Percentiles rank a stretch among this genome's conserved stretches.
Evolutionary conservation across 2,888 invertebrate species (phyloP).

Genomic region (Agonopterix subpropinquella): DNA sequence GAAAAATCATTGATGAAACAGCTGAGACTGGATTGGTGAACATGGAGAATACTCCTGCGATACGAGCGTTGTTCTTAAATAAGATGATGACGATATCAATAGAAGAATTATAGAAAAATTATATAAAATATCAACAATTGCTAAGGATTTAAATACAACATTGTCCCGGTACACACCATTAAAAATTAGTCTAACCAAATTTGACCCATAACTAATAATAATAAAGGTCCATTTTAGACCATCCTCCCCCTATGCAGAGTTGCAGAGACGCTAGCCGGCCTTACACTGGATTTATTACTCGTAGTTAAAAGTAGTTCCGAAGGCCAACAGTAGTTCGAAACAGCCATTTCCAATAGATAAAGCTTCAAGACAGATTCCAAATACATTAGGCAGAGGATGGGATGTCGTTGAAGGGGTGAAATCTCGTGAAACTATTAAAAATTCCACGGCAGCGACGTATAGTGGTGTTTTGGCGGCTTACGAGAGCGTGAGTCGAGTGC

Average conservation of each 20-base stretch:
- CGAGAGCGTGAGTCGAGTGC: constrained; percentile 39
- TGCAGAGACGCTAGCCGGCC: constrained; percentile 48
- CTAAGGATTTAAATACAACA: too few species aligned
- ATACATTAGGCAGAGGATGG: constrained; percentile 63
- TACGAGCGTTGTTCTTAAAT: too few species aligned
- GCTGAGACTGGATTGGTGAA: too few species aligned
- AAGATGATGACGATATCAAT: too few species aligned
- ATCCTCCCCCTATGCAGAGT: constrained; percentile 53
- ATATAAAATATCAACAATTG: too few species aligned
- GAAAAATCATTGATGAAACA: too few species aligned
- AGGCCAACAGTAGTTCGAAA: constrained; percentile 67
- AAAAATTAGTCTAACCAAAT: too few species aligned
- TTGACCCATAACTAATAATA: too few species aligned
- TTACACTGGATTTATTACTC: constrained; percentile 67
- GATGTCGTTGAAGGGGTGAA: constrained; percentile 31
- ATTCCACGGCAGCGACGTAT: constrained; percentile 41
- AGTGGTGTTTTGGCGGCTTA: constrained; percentile 31
- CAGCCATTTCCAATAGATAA: constrained; percentile 72
- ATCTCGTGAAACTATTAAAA: constrained; percentile 60
- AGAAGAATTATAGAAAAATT: too few species aligned
- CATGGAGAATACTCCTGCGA: too few species aligned
- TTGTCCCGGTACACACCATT: too few species aligned
- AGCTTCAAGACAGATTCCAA: constrained; percentile 69
- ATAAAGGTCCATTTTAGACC: constrained; percentile 19
- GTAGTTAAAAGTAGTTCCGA: constrained; percentile 69